Evolutionary conservation across 2,888 invertebrate species (phyloP).

Genomic region (Eilema sororculum): DNA sequence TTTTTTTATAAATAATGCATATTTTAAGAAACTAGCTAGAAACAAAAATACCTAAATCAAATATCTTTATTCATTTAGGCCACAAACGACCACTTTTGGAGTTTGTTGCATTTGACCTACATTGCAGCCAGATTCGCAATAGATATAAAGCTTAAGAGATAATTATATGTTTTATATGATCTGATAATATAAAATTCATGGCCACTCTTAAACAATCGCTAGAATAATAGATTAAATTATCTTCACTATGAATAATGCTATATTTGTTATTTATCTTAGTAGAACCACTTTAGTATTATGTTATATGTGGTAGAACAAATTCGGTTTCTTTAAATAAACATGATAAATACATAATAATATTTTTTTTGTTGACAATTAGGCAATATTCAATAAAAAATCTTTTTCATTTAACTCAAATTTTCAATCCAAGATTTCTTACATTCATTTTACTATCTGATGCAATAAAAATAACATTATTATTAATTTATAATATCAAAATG

Average conservation of each 20-base stretch:
- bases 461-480: background rate
- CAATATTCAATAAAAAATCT: too few species aligned
- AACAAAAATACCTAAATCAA: too few species aligned
- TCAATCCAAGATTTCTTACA: background rate
- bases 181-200: background rate
- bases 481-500: background rate
- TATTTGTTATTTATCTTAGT: background rate
- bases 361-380: background rate
- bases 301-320: too few species aligned
- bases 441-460: background rate
- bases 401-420: too few species aligned
- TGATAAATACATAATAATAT: background rate
- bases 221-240: background rate
- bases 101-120: background rate
- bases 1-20: too few species aligned
- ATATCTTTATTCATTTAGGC: too few species aligned
- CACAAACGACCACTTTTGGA: background rate
- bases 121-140: background rate
- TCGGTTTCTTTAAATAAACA: background rate
- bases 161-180: background rate
- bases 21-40: too few species aligned
- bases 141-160: background rate
- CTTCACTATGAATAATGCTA: background rate
- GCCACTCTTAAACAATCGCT: background rate
- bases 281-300: too few species aligned